Evolutionary conservation across 2,888 invertebrate genomes (phyloP), one percentile per base, ranked within the genome.

Genomic region (Amiota mariae): DNA sequence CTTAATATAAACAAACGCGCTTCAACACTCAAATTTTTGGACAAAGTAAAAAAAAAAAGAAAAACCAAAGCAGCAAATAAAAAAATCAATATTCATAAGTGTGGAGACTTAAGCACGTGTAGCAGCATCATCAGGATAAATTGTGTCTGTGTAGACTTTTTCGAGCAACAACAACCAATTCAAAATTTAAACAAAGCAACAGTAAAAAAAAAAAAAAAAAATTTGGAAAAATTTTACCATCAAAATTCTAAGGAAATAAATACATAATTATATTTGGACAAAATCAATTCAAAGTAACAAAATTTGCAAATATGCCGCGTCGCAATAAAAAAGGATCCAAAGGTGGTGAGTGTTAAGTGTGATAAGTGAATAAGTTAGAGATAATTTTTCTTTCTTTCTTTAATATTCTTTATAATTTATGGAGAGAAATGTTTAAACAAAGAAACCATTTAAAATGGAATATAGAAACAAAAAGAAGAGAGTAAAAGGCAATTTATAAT

Each of bases 261-360:
- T 51, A 11, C 12, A 51, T 24, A 67, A 46, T 46, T 18, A 68
- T 12, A 18, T 68, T 13, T 12, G 74, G 68, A 57, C 70, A 76
- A 75, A 24, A 82, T 64, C 73, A n/a, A 81, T 75, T 70, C 80
- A 67, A 73, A 81, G 71, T 70, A 80, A 76, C 72, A 80, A 75
- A 3, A 66, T 24, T 20, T 11, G 12, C 66, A 68, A 68, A 68
- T 70, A 89, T 89, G 89, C 88, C 90, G 79, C 87, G 88, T 76
- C 89, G 88, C 72, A 90, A 90, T 78, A 88, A 87, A 70, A 89
- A 88, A 79, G 85, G 85, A 74, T 87, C 86, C 72, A 90, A 89
- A 88, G 89, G 89, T 90, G 81, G 87, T 86, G 76, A 84, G 15
- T 48, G 24, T 8, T 18, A 59, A 2, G 24, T 24, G 1, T 24